Conservation (phyloP, 2,888 invertebrate genomes). For the Sepioteuthis lessoniana region DNA sequence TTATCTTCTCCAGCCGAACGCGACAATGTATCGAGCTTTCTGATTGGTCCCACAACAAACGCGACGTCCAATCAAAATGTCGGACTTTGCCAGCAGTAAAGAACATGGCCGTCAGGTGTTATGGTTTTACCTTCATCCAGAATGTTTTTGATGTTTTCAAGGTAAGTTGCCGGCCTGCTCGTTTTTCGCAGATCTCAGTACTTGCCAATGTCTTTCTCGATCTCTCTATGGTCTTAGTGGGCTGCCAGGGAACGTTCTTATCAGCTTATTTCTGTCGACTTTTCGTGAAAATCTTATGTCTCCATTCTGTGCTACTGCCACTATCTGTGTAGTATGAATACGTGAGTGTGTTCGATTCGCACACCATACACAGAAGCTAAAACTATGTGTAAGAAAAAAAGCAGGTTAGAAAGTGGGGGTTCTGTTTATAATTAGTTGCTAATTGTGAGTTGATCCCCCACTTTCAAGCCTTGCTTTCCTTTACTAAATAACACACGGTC, state of each 20-base stretch:
- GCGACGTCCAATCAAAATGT: conserved; percentile 46
- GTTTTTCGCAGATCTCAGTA: background rate
- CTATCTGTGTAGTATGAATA: background rate
- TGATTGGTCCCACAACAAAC: background rate
- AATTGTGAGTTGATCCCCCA: conserved; percentile 23
- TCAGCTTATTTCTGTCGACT: background rate
- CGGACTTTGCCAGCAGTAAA: conserved; percentile 41
- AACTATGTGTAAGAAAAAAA: background rate
- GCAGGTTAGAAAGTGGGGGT: background rate
- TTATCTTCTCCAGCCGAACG: conserved; percentile 35
- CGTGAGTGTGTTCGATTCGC: conserved; percentile 15
- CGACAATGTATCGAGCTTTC: background rate
- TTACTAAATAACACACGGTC: background rate
- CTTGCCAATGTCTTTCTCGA: conserved; percentile 25
- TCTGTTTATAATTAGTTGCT: background rate
- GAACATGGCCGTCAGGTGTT: conserved; percentile 49
- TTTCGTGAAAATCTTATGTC: background rate
- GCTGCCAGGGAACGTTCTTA: background rate
- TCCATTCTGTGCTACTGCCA: conserved; percentile 38
- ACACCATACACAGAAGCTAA: background rate
- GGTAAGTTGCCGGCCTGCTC: background rate
- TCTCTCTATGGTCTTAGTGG: background rate
- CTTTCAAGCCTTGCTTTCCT: background rate
- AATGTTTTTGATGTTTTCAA: conserved; percentile 48
- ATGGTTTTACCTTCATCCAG: conserved; percentile 47